Evolutionary conservation across 2,797 vertebrate species (phyloP).

Genomic region (Argya squamiceps): DNA sequence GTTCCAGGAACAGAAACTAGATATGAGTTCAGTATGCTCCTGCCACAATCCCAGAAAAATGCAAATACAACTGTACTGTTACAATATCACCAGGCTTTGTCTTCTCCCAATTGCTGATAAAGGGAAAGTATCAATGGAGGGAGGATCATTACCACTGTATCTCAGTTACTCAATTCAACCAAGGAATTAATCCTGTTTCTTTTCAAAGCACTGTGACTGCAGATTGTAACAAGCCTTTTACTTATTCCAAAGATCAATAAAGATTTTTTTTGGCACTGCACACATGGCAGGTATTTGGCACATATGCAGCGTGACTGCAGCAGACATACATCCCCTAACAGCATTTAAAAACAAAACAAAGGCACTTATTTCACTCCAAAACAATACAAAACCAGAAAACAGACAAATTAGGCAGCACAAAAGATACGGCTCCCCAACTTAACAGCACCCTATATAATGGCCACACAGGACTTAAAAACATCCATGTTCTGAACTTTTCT

Average conservation of each 20-base stretch:
- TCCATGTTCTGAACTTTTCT: background rate
- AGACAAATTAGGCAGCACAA: background rate
- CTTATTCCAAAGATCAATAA: background rate
- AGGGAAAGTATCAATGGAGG: background rate
- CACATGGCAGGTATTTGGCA: background rate
- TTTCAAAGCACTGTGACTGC: background rate
- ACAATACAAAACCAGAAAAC: background rate
- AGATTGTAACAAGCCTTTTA: background rate
- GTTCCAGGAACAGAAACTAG: background rate
- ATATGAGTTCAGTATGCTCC: background rate
- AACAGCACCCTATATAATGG: background rate
- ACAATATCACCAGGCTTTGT: background rate
- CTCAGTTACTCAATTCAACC: background rate
- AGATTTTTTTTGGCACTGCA: background rate
- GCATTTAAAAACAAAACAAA: background rate
- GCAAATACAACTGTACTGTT: background rate
- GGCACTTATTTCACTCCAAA: background rate
- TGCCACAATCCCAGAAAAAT: background rate
- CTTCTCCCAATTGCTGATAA: background rate
- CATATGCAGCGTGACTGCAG: background rate
- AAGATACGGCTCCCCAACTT: background rate
- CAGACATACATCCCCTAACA: background rate
- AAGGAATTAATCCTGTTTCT: background rate
- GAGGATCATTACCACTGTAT: background rate
- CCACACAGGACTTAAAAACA: background rate